These are phyloP conservation scores for Agrotis clavis DNA, from an alignment of 2,888 invertebrate species.

Conservation along the genomic window DNA sequence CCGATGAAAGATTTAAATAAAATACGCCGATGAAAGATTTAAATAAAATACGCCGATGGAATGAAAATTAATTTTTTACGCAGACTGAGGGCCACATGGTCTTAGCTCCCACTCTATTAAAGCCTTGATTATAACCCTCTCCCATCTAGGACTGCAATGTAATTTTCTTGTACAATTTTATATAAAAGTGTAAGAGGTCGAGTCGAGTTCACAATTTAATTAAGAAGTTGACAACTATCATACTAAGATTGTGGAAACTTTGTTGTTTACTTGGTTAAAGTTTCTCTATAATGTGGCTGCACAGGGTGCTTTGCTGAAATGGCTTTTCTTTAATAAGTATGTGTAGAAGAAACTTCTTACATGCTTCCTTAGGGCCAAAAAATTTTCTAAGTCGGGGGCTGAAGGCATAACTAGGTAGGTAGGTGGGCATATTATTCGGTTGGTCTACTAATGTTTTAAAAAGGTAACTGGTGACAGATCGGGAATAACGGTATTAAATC, in stretches of 20 bases:
- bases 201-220: slow-evolving; percentile 44
- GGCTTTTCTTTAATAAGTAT: slow-evolving; percentile 18
- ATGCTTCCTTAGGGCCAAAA: not conserved
- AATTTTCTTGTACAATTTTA: slow-evolving; percentile 36
- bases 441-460: not conserved
- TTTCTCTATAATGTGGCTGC: slow-evolving; percentile 33
- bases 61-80: slow-evolving; percentile 35
- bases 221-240: slow-evolving; percentile 50
- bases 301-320: slow-evolving; percentile 11
- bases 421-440: not conserved
- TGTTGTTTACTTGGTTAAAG: slow-evolving; percentile 36
- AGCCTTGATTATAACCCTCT: slow-evolving; percentile 35
- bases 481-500: no score
- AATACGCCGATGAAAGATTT: no score
- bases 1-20: no score
- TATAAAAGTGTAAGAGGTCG: slow-evolving; percentile 2
- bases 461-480: no score
- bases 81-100: slow-evolving; percentile 5
- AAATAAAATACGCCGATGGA: slow-evolving; percentile 11
- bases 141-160: slow-evolving; percentile 24
- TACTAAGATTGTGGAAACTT: slow-evolving; percentile 45
- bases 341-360: not conserved
- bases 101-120: slow-evolving; percentile 21
- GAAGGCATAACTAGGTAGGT: not conserved
- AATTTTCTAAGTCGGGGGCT: slow-evolving; percentile 4